These are phyloP conservation scores for Pipra filicauda DNA, from an alignment of 2,113 vertebrate species.

Conservation along the genomic window DNA sequence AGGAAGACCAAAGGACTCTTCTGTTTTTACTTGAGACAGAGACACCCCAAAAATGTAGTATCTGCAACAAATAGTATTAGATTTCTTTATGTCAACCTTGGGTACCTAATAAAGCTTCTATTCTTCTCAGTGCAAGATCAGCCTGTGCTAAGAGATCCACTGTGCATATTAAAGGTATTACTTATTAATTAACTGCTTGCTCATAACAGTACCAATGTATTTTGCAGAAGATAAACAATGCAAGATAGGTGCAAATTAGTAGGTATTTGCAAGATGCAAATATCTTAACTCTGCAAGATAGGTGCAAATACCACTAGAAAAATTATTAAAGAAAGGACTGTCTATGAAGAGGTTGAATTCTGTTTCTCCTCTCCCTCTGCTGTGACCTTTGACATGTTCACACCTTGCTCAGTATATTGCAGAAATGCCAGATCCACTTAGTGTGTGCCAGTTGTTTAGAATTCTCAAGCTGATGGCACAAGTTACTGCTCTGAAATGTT, in stretches of 20 bases:
- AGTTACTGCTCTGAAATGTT: background rate
- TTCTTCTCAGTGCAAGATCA: slow-evolving; percentile 72
- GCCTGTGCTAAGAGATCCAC: background rate
- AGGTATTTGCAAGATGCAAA: no score
- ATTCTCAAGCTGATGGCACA: accelerated
- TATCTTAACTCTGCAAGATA: background rate
- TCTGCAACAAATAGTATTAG: background rate
- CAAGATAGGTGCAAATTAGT: background rate
- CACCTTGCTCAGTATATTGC: background rate
- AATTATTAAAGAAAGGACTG: background rate
- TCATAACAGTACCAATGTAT: background rate
- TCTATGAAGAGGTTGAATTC: background rate
- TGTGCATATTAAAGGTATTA: background rate
- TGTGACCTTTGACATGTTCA: background rate
- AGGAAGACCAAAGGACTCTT: background rate
- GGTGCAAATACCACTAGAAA: background rate
- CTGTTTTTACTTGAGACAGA: background rate
- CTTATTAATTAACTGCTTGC: background rate
- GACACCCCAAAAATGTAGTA: background rate
- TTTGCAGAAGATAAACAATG: background rate
- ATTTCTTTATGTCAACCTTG: background rate
- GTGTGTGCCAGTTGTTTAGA: background rate
- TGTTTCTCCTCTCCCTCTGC: background rate
- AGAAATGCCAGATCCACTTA: background rate
- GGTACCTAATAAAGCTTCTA: slow-evolving; percentile 70